phyloP scores from a whole-genome alignment of 2,888 invertebrate genomes.

The Schrankia costaestrigalis region DNA sequence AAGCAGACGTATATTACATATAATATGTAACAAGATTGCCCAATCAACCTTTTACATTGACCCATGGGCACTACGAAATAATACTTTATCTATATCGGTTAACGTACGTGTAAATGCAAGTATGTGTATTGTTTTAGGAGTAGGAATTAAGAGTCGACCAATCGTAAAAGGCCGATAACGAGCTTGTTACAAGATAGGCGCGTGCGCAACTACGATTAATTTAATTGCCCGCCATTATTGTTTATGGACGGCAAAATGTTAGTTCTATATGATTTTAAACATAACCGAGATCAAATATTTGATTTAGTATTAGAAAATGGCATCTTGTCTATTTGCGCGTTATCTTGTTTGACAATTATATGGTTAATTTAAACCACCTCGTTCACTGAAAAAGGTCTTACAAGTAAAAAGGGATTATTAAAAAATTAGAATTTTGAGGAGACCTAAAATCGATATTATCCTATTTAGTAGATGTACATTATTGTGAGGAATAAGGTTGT shows the following conservation, averaged over 20 bases:
- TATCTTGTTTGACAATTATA: too few relatives aligned
- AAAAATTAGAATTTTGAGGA: too few relatives aligned
- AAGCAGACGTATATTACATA: too few relatives aligned
- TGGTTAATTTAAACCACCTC: too few relatives aligned
- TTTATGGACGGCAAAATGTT: constrained; percentile 20
- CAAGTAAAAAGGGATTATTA: too few relatives aligned
- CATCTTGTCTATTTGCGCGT: too few relatives aligned
- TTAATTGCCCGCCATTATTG: constrained; percentile 46
- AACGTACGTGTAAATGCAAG: constrained; percentile 6
- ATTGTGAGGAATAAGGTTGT: too few relatives aligned
- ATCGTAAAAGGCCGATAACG: constrained; percentile 54
- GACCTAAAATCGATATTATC: too few relatives aligned
- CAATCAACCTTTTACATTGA: constrained; percentile 10
- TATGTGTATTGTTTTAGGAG: constrained; percentile 21
- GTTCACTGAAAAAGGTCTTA: too few relatives aligned
- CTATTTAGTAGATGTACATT: too few relatives aligned
- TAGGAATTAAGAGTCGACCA: constrained; percentile 36
- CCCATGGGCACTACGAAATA: constrained; percentile 11
- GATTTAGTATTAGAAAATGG: too few relatives aligned
- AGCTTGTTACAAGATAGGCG: constrained; percentile 45
- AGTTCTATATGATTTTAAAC: constrained; percentile 8
- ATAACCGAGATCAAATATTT: not conserved
- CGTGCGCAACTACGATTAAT: constrained; percentile 46
- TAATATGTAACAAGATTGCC: constrained; percentile 8
- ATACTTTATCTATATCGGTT: too few relatives aligned